phyloP scores from a whole-genome alignment of 2,888 invertebrate genomes.

The Oligia strigilis region DNA sequence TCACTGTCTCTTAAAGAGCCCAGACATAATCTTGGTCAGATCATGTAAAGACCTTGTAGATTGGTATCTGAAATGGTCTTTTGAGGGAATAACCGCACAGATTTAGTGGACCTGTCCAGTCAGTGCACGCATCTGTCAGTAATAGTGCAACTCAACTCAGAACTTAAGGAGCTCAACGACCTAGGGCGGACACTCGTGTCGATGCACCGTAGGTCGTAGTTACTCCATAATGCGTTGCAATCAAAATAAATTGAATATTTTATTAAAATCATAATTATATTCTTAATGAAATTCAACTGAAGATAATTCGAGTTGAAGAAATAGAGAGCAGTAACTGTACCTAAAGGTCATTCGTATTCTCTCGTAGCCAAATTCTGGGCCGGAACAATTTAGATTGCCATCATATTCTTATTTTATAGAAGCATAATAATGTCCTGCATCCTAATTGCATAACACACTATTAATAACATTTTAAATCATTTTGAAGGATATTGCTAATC shows the following conservation, averaged over 20 bases:
- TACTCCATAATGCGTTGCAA: background rate
- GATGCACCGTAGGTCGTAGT: conserved; percentile 20
- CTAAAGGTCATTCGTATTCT: background rate
- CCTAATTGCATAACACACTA: no score
- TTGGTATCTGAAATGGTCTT: background rate
- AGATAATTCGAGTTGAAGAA: background rate
- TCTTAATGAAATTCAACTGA: background rate
- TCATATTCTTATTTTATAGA: no score
- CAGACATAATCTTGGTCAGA: background rate
- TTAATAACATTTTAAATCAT: no score
- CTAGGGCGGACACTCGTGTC: conserved; percentile 2
- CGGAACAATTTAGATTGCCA: no score
- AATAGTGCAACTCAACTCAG: background rate
- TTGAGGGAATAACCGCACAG: background rate
- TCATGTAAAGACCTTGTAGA: background rate
- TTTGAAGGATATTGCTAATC: no score
- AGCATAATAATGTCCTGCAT: no score
- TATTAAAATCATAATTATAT: conserved; percentile 1
- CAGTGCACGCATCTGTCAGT: background rate
- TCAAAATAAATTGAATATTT: conserved; percentile 3
- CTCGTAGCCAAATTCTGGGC: no score
- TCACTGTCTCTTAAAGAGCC: background rate
- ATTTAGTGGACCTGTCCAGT: background rate
- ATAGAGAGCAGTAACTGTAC: background rate
- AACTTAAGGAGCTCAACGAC: background rate